phyloP scores from a whole-genome alignment of 2,113 vertebrate species.

The Xenopus laevis region DNA sequence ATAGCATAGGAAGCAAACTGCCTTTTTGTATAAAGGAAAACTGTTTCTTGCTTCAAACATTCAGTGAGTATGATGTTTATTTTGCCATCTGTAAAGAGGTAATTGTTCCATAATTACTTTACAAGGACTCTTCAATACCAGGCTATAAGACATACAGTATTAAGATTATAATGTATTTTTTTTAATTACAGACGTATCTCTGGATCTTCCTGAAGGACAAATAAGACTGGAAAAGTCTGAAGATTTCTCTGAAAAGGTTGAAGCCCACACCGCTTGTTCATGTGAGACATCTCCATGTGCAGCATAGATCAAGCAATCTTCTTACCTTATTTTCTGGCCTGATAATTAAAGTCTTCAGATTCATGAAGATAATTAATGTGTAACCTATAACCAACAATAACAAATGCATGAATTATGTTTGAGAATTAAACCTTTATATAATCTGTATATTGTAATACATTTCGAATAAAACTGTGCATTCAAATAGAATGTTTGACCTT shows the following conservation, averaged over 20 bases:
- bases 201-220: constrained; percentile 17
- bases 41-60: too few relatives aligned
- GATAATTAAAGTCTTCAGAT: background rate
- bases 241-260: background rate
- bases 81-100: too few relatives aligned
- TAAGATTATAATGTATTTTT: background rate
- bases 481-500: constrained; percentile 5
- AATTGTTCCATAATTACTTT: too few relatives aligned
- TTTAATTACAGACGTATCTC: constrained; percentile 6
- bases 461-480: constrained; percentile 41
- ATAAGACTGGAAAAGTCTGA: constrained; percentile 37
- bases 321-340: constrained; percentile 3
- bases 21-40: too few relatives aligned
- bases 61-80: too few relatives aligned
- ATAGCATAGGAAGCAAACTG: too few relatives aligned
- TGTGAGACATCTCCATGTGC: constrained; percentile 6
- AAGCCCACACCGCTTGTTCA: constrained; percentile 31
- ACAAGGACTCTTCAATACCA: too few relatives aligned
- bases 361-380: background rate
- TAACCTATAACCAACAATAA: constrained; percentile 15
- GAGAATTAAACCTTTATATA: constrained; percentile 17
- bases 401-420: constrained; percentile 13
- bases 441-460: constrained; percentile 25
- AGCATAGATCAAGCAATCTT: background rate
- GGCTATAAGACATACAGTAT: too few relatives aligned